Evolutionary conservation across 2,888 invertebrate species (phyloP).

Genomic region (Diarsia rubi): DNA sequence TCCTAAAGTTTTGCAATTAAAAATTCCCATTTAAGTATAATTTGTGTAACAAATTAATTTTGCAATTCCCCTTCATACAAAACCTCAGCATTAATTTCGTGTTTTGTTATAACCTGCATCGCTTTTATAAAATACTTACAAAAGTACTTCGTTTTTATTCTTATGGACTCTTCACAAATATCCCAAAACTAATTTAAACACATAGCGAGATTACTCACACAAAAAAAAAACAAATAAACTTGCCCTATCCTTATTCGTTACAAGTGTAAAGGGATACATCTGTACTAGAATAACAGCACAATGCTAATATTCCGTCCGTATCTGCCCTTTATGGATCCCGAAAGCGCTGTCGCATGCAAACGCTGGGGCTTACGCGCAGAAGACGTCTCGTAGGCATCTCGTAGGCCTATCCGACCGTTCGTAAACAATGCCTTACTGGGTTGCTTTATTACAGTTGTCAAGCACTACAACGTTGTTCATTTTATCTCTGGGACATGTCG

Average conservation of each 20-base stretch:
- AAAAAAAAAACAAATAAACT: conserved; percentile 38
- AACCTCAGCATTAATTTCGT: neutral
- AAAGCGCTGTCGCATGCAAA: conserved; percentile 63
- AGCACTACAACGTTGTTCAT: conserved; percentile 67
- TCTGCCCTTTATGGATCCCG: conserved; percentile 53
- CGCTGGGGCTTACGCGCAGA: conserved; percentile 52
- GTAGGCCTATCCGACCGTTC: conserved; percentile 51
- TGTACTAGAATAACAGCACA: conserved; percentile 44
- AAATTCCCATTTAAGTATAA: neutral
- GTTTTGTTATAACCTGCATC: neutral
- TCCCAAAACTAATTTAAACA: conserved; percentile 1
- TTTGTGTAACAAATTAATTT: neutral
- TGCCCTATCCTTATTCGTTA: conserved; percentile 47
- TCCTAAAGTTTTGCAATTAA: conserved; percentile 4
- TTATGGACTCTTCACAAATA: neutral
- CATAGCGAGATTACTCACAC: conserved; percentile 13
- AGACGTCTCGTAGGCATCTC: conserved; percentile 57
- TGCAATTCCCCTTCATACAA: neutral
- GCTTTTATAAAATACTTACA: neutral
- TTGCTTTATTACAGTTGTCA: conserved; percentile 70
- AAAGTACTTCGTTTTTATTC: neutral
- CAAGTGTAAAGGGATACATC: conserved; percentile 50
- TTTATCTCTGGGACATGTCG: conserved; percentile 68
- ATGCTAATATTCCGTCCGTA: conserved; percentile 53
- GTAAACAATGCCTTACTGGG: conserved; percentile 67